phyloP scores from a whole-genome alignment of 2,797 vertebrate genomes.

The Columba guinea region DNA sequence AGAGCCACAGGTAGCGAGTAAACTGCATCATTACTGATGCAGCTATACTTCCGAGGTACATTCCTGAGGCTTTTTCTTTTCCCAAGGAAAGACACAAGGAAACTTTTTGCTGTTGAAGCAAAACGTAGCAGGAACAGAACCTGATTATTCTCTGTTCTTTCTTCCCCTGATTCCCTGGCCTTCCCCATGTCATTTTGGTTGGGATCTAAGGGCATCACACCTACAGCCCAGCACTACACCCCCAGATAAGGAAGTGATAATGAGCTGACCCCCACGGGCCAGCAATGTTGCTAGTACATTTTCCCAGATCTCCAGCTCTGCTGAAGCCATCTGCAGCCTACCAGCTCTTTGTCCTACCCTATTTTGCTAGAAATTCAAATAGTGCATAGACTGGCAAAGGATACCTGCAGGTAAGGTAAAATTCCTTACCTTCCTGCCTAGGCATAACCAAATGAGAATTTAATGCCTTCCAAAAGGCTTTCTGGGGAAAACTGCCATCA shows the following conservation, averaged over 20 bases:
- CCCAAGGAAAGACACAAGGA: not conserved
- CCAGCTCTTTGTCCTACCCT: not conserved
- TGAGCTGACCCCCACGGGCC: not conserved
- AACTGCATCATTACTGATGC: not conserved
- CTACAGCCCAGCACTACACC: not conserved
- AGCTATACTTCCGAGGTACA: not conserved
- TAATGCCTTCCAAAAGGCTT: not conserved
- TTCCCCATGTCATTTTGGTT: not conserved
- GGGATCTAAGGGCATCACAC: not conserved
- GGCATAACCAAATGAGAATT: not conserved
- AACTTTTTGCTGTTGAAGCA: not conserved
- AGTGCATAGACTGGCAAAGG: not conserved
- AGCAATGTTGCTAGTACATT: rapidly evolving
- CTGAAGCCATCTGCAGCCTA: not conserved
- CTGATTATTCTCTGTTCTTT: not conserved
- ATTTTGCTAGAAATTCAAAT: not conserved
- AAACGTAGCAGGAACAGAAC: not conserved
- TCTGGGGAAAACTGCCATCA: not conserved
- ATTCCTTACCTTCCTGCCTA: not conserved
- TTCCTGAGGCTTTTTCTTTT: not conserved
- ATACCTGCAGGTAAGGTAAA: not conserved
- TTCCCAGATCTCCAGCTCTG: not conserved
- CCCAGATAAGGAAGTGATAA: not conserved
- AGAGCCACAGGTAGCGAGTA: not conserved
- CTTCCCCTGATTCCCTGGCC: not conserved